These are phyloP conservation scores for Coremacera marginata DNA, from an alignment of 2,888 invertebrate species.

Conservation along the genomic window DNA sequence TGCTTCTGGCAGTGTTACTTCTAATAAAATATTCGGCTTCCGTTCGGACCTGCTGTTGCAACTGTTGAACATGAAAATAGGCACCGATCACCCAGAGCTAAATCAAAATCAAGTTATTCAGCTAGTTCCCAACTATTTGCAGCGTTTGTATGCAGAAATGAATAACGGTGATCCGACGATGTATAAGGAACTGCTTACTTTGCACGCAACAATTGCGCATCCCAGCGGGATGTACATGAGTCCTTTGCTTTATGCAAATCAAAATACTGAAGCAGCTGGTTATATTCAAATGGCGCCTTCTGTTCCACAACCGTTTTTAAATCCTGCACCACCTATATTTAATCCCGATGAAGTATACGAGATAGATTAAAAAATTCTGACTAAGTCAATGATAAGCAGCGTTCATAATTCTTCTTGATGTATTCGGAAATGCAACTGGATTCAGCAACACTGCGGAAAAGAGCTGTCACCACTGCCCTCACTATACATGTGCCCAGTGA, in stretches of 20 bases:
- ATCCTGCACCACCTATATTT: slow-evolving; percentile 48
- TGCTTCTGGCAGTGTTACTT: slow-evolving; percentile 67
- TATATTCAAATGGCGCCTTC: slow-evolving; percentile 44
- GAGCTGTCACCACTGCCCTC: too few species aligned
- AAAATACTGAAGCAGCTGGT: slow-evolving; percentile 62
- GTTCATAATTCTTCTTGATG: not conserved
- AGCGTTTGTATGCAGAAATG: slow-evolving; percentile 74
- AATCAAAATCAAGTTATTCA: slow-evolving; percentile 74
- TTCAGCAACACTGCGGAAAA: too few species aligned
- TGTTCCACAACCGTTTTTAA: slow-evolving; percentile 11
- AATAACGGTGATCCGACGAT: slow-evolving; percentile 68
- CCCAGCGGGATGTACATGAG: slow-evolving; percentile 68
- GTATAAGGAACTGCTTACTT: slow-evolving; percentile 64
- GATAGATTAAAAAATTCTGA: slow-evolving; percentile 55
- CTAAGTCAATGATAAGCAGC: not conserved
- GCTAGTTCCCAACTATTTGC: slow-evolving; percentile 73
- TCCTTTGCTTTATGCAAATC: slow-evolving; percentile 66
- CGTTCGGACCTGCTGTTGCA: slow-evolving; percentile 67
- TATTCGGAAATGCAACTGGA: too few species aligned
- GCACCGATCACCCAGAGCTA: slow-evolving; percentile 76
- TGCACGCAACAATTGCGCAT: slow-evolving; percentile 63
- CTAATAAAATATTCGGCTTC: slow-evolving; percentile 68
- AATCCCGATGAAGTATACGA: slow-evolving; percentile 64
- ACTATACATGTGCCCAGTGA: too few species aligned
- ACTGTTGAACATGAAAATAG: slow-evolving; percentile 70